phyloP scores from a whole-genome alignment of 1,140 invertebrate species.

The Parasteatoda tepidariorum region DNA sequence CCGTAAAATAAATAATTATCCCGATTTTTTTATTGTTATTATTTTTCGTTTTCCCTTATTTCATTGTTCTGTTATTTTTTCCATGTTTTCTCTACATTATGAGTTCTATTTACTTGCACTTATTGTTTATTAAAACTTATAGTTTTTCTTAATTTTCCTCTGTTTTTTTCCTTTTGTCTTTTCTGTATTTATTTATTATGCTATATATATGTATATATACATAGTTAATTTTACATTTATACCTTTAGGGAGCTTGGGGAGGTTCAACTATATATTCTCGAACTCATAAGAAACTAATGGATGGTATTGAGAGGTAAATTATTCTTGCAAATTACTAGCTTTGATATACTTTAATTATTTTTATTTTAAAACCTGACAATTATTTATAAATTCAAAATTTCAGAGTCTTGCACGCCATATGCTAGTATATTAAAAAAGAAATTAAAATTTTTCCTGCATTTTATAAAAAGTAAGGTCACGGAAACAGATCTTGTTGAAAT shows the following conservation, averaged over 20 bases:
- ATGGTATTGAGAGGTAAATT: conserved; percentile 80
- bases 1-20: no score
- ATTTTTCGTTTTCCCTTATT: no score
- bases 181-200: neutral
- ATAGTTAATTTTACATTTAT: conserved; percentile 43
- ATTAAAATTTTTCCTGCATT: neutral
- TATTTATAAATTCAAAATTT: neutral
- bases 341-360: no score
- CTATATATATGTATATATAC: no score
- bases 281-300: conserved; percentile 89
- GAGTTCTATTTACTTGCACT: no score
- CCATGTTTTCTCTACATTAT: no score
- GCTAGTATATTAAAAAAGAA: neutral
- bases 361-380: no score
- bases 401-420: neutral
- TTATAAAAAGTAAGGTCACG: neutral
- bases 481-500: neutral
- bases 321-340: no score
- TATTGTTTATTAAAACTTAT: no score
- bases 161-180: neutral
- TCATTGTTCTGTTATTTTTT: no score
- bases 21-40: no score
- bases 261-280: conserved; percentile 91
- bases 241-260: conserved; percentile 93
- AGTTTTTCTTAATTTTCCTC: no score